These are phyloP conservation scores for Allobates femoralis DNA, from an alignment of 2,797 vertebrate species.

Conservation along the genomic window DNA sequence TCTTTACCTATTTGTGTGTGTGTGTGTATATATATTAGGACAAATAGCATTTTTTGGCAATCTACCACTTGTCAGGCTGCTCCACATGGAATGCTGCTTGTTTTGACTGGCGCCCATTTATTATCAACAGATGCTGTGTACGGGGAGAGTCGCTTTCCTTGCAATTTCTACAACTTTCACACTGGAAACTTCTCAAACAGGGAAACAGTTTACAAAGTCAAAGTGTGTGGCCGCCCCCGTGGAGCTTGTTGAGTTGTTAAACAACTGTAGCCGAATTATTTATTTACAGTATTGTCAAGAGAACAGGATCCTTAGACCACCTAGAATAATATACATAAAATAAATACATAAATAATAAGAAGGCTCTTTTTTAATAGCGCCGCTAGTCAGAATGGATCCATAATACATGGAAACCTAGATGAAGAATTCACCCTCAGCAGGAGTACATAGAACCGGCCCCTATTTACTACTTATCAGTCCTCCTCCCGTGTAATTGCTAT, in stretches of 20 bases:
- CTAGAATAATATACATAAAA: conserved; percentile 26
- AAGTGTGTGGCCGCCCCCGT: conserved; percentile 26
- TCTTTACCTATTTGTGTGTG: not conserved
- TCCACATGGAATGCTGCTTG: conserved; percentile 22
- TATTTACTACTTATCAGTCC: too few species aligned
- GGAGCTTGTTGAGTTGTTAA: conserved; percentile 5
- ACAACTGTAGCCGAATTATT: conserved; percentile 1
- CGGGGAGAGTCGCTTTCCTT: not conserved
- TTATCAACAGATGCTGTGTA: conserved; percentile 36
- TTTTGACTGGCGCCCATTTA: conserved; percentile 31
- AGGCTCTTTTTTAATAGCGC: too few species aligned
- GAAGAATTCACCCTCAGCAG: too few species aligned
- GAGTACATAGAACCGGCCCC: too few species aligned
- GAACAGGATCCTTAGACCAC: not conserved
- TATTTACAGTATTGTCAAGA: conserved; percentile 11
- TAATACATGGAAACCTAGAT: too few species aligned
- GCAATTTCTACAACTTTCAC: not conserved
- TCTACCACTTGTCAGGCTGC: conserved; percentile 10
- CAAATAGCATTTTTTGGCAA: not conserved
- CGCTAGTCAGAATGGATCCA: too few species aligned
- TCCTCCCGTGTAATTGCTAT: too few species aligned
- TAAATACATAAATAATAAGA: too few species aligned
- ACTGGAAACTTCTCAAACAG: conserved; percentile 20
- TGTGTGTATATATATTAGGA: conserved; percentile 2
- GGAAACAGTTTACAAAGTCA: conserved; percentile 18